These are phyloP conservation scores for Neria commutata DNA, from an alignment of 2,888 invertebrate genomes.

Conservation along the genomic window DNA sequence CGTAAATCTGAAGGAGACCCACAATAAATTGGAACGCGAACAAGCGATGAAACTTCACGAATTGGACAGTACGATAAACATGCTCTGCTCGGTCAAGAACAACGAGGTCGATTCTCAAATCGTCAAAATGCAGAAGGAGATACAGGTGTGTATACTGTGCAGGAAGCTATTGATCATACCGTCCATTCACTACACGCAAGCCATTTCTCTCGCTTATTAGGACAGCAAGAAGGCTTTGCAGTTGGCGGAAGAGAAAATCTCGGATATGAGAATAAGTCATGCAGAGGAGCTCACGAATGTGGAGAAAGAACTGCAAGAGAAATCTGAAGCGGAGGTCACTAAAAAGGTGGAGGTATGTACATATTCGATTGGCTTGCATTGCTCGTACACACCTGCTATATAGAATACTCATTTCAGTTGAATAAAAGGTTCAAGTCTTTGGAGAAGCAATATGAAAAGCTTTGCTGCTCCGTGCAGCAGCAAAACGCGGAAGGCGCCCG, in stretches of 20 bases:
- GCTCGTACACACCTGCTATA: neutral
- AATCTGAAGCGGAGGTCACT: slow-evolving; percentile 16
- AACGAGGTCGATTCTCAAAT: slow-evolving; percentile 14
- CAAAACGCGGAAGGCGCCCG: slow-evolving; percentile 18
- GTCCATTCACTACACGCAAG: neutral
- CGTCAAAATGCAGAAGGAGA: slow-evolving; percentile 21
- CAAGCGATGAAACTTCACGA: slow-evolving; percentile 33
- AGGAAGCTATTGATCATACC: no score
- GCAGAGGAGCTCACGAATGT: slow-evolving; percentile 8
- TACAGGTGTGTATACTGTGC: slow-evolving; percentile 36
- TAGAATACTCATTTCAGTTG: slow-evolving; percentile 11
- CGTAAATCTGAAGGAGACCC: slow-evolving; percentile 14
- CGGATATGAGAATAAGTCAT: slow-evolving; percentile 25
- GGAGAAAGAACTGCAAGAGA: slow-evolving; percentile 18
- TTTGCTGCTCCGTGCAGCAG: slow-evolving; percentile 21
- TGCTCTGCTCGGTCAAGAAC: slow-evolving; percentile 17
- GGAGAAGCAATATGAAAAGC: slow-evolving; percentile 29
- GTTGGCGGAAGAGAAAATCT: slow-evolving; percentile 20
- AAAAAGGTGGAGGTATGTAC: neutral
- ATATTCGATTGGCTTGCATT: neutral
- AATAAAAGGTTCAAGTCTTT: slow-evolving; percentile 24
- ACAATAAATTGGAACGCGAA: slow-evolving; percentile 23
- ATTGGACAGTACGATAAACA: slow-evolving; percentile 23
- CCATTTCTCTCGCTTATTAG: slow-evolving; percentile 3
- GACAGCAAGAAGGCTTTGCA: slow-evolving; percentile 24